Conservation (phyloP, 1,140 invertebrate species). For the Wasmannia auropunctata region DNA sequence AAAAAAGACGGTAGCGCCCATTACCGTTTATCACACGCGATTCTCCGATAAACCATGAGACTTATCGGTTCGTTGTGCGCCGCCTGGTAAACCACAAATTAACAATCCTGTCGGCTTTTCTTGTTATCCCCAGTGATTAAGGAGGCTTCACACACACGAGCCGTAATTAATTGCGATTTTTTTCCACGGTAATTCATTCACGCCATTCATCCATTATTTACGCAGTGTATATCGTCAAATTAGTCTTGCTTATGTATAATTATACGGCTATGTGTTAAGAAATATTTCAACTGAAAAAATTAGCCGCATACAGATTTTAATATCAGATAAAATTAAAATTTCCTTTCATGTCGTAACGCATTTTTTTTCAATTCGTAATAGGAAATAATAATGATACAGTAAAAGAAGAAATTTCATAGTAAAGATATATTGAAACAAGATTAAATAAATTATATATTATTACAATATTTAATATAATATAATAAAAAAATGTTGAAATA, state of each 20-base stretch:
- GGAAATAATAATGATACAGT: not conserved
- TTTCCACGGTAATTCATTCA: not conserved
- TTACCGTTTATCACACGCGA: conserved; percentile 16
- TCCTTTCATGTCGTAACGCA: not conserved
- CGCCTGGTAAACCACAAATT: conserved; percentile 22
- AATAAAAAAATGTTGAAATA: not conserved
- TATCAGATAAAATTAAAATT: not conserved
- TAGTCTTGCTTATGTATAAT: not conserved
- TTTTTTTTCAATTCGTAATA: not conserved
- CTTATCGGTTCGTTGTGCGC: conserved; percentile 49
- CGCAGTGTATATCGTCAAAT: not conserved
- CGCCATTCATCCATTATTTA: conserved; percentile 10
- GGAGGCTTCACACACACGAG: not conserved
- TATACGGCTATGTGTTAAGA: not conserved
- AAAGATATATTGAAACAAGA: not conserved
- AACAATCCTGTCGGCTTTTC: conserved; percentile 33
- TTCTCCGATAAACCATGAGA: conserved; percentile 34
- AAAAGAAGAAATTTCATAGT: not conserved
- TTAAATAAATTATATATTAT: not conserved
- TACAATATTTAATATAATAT: conserved; percentile 12
- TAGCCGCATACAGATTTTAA: not conserved
- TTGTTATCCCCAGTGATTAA: conserved; percentile 23
- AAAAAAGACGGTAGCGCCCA: not conserved
- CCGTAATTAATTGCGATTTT: conserved; percentile 34
- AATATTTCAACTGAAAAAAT: not conserved